Conservation (phyloP, 2,113 vertebrate genomes). For the Cariama cristata region DNA sequence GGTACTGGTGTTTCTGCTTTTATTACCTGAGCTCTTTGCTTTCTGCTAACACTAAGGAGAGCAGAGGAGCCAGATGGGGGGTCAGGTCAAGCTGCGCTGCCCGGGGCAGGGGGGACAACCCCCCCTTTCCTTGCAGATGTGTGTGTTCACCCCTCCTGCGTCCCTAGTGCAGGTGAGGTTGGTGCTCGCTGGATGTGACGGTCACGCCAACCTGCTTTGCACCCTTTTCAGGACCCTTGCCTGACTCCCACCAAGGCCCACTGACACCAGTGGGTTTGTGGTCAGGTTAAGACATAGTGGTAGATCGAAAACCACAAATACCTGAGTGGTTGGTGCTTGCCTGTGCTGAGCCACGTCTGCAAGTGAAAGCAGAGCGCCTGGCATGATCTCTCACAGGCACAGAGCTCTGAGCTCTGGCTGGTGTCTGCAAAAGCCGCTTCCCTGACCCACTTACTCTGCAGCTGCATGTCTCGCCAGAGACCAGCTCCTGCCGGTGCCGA, state of each 20-base stretch:
- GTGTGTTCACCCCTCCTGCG: neutral
- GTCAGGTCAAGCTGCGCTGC: neutral
- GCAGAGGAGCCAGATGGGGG: neutral
- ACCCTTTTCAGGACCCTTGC: neutral
- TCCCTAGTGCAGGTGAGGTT: neutral
- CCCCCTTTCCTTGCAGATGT: neutral
- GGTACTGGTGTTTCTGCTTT: neutral
- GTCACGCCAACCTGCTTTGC: neutral
- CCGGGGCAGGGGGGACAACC: accelerated
- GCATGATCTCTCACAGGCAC: accelerated
- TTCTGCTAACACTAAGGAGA: neutral
- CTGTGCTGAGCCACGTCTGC: neutral
- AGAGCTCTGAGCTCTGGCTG: neutral
- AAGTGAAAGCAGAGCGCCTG: neutral
- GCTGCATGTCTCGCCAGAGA: accelerated
- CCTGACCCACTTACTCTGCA: neutral
- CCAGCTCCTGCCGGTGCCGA: neutral
- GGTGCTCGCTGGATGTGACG: accelerated
- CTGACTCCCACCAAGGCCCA: neutral
- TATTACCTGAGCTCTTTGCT: neutral
- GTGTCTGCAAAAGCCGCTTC: neutral
- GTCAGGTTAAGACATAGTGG: neutral
- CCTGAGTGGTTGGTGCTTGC: neutral
- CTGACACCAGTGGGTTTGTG: neutral
- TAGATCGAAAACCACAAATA: neutral